Percentiles rank a stretch among this genome's conserved stretches.
Conservation (phyloP, 2,888 invertebrate genomes). For the Melangyna quadrimaculata region DNA sequence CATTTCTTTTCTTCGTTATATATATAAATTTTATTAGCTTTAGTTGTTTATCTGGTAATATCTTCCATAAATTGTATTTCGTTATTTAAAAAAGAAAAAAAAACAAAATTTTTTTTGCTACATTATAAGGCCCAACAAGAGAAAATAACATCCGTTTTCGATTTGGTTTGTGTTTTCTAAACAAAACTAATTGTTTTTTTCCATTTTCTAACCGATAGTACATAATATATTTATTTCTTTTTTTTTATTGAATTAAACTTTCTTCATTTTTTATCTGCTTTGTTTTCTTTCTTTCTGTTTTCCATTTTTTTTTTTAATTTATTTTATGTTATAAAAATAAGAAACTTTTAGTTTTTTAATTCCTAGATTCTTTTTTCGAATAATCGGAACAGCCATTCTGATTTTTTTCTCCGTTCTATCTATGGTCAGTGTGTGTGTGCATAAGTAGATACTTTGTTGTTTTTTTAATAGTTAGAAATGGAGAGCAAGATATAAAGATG, state of each 20-base stretch:
- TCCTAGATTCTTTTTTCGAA: conserved; percentile 65
- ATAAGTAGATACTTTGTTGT: conserved; percentile 11
- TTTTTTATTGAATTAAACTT: conserved; percentile 25
- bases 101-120: conserved; percentile 70
- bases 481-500: conserved; percentile 23
- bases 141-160: conserved; percentile 71
- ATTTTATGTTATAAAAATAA: conserved; percentile 67
- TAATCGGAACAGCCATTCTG: conserved; percentile 70
- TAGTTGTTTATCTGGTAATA: conserved; percentile 69
- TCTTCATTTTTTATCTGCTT: conserved; percentile 29
- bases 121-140: conserved; percentile 73
- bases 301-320: conserved; percentile 10
- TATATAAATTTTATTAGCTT: conserved; percentile 70
- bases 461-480: conserved; percentile 32
- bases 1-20: conserved; percentile 52
- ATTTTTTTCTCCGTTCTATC: conserved; percentile 58
- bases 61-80: conserved; percentile 69
- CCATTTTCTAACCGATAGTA: conserved; percentile 60
- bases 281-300: conserved; percentile 13
- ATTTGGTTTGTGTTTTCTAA: conserved; percentile 57
- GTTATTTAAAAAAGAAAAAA: conserved; percentile 43
- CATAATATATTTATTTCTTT: conserved; percentile 46
- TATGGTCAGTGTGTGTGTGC: conserved; percentile 51
- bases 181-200: conserved; percentile 47
- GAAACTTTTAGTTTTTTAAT: conserved; percentile 59